Base-by-base conservation (phyloP, 2,797 vertebrate genomes). In the Pangasius sanitwongsei region DNA sequence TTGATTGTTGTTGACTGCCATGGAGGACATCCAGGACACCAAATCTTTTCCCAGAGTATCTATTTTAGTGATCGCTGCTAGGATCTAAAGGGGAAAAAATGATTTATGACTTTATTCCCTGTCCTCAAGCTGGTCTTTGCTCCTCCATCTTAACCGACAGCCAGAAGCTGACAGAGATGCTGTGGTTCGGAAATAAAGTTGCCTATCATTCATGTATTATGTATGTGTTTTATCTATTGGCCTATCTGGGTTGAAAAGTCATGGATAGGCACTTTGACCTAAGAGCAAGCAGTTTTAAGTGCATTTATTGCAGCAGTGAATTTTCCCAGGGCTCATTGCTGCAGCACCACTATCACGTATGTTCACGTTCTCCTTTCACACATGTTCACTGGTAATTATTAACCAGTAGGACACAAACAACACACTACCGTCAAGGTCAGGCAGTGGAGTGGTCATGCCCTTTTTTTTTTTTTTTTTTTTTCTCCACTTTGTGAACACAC, bases 361-460 rank as follows among this genome's bases (percentile, higher is more conserved):
- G 75, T 63, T 72, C 16, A 89, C 12, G 25, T 31, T 74, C 82
- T 25, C 59, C 16, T 48, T n/a, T n/a, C n/a, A 23, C 81, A 87
- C 59, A 44, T 57, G 44, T 75, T 65, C 80, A 31, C 37, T 34
- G 65, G 18, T 82, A 89, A 89, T 88, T 28, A 89, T 90, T 90
- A 87, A 89, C 89, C 61, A 84, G 63, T 34, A 44, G 80, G 80
- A 65, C 12, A 55, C 57, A 88, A 75, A 90, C 81, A 59, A 23
- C 41, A 34, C 20, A 48, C 57, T 25, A 6, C 37, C n/a, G 75
- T 90, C 88, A 86, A 88, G 88, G 88, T 63, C 59, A 87, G 34
- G 57, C 31, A 5, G 5, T 18, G 87, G 65, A 5, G 3, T 18
- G 85, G 65, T n/a, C 15, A 13, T 16, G 25, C 87, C 15, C 63